Percentiles rank a stretch among this genome's conserved stretches.
These are phyloP conservation scores for Montipora capricornis DNA, from an alignment of 64 coral and sea anemone species.

Conservation along the genomic window DNA sequence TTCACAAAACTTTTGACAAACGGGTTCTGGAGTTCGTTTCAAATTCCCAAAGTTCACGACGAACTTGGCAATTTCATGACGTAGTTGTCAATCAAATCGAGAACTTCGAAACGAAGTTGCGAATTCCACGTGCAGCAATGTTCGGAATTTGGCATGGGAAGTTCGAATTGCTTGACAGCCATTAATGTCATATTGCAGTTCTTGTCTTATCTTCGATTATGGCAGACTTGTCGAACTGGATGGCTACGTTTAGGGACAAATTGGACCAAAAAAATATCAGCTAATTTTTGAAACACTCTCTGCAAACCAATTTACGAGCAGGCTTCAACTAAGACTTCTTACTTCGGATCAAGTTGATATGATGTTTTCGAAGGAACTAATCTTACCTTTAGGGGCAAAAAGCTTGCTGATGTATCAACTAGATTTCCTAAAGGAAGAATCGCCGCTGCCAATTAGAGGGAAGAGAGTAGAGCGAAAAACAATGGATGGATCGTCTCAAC, in stretches of 20 bases:
- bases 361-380: neutral
- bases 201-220: neutral
- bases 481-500: neutral
- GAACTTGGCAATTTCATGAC: too few species aligned
- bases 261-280: neutral
- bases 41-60: too few species aligned
- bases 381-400: neutral
- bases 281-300: neutral
- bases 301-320: neutral
- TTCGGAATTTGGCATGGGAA: too few species aligned
- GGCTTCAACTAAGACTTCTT: neutral
- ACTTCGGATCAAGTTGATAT: neutral
- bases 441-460: neutral
- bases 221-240: neutral
- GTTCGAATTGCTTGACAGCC: too few species aligned
- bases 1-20: too few species aligned
- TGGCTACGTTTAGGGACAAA: neutral
- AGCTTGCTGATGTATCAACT: neutral
- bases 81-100: too few species aligned
- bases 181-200: too few species aligned
- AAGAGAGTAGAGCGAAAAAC: neutral
- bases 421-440: neutral
- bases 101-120: too few species aligned
- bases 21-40: too few species aligned
- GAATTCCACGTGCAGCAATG: too few species aligned